These are phyloP conservation scores for Corticium candelabrum DNA, from an alignment of 37 sponge, comb jelly and placozoan genomes.

Conservation along the genomic window DNA sequence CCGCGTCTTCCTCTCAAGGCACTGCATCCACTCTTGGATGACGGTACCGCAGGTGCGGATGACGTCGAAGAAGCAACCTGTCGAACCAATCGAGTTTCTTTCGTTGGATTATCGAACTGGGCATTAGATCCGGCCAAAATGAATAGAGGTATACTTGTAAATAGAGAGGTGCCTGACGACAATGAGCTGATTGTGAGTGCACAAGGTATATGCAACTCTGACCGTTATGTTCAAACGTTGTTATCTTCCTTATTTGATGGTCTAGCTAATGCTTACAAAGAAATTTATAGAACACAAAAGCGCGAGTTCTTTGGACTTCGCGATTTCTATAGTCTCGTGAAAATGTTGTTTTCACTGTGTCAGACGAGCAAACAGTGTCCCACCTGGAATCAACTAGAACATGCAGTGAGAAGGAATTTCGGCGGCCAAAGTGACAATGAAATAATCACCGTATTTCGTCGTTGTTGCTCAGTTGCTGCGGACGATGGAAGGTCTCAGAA, in stretches of 20 bases:
- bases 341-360: slow-evolving; percentile 82
- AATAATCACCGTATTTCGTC: not conserved
- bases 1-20: slow-evolving; percentile 83
- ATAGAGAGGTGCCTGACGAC: slow-evolving; percentile 53
- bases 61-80: slow-evolving; percentile 18
- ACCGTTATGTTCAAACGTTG: not conserved
- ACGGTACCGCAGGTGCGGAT: slow-evolving; percentile 77
- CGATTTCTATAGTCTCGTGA: slow-evolving; percentile 92
- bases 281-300: slow-evolving; percentile 18
- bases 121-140: slow-evolving; percentile 89
- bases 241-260: not conserved
- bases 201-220: slow-evolving; percentile 1
- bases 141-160: slow-evolving; percentile 80
- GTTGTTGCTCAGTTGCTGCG: not conserved
- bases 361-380: slow-evolving; percentile 22
- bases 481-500: not conserved
- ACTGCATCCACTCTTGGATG: slow-evolving; percentile 87
- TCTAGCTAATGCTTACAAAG: slow-evolving; percentile 36
- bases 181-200: slow-evolving; percentile 64
- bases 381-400: slow-evolving; percentile 48
- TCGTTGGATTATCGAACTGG: slow-evolving; percentile 91
- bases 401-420: slow-evolving; percentile 81
- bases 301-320: slow-evolving; percentile 86
- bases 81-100: slow-evolving; percentile 35
- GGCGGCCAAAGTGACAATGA: slow-evolving; percentile 42